Base-by-base conservation (phyloP, 2,113 vertebrate genomes). In the Glaucidium brasilianum region DNA sequence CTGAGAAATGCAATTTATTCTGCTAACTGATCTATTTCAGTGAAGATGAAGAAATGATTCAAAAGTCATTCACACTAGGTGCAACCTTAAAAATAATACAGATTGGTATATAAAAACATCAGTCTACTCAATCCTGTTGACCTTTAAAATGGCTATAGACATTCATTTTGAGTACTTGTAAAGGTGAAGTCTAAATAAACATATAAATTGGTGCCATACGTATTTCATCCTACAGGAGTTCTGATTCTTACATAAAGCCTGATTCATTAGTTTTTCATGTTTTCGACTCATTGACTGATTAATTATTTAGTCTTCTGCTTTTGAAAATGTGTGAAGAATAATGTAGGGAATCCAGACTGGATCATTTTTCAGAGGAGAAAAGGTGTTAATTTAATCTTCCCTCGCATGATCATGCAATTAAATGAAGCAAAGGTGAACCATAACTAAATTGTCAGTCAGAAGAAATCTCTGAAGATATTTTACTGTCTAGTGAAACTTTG, bases 41-140 rank as follows among this genome's bases (percentile, higher is more conserved):
- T 92, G 96, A 94, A 97, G 94, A 96, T 97, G 96, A 97, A 89
- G 80, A 87, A 93, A 88, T 85, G 73, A 96, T 95, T 96, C 58
- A 72, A 76, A 98, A 98, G 96, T 96, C 96, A 97, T 85, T 84
- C 87, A 75, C 32, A 89, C 19, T 83, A 96, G 95, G 81, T 96
- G 91, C 78, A 95, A 29, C 39, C 63, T 93, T 92, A 89, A 92
- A 97, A 97, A 92, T 96, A 85, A 94, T 96, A 88, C 68, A 94
- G n/a, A 80, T 52, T 76, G 69, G 84, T 96, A 29, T 49, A 97
- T 68, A 94, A 95, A 96, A 92, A 83, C 43, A 88, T 95, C 77
- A 64, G 60, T 93, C 71, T 84, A 75, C 59, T 88, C 94, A 96
- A 92, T 94, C 49, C 72, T 56, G 82, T 76, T 97, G 96, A 97